Percentiles rank a stretch among this genome's conserved stretches.
Evolutionary conservation across 2,113 vertebrate species (phyloP).

Genomic region (Pyrgilauda ruficollis): DNA sequence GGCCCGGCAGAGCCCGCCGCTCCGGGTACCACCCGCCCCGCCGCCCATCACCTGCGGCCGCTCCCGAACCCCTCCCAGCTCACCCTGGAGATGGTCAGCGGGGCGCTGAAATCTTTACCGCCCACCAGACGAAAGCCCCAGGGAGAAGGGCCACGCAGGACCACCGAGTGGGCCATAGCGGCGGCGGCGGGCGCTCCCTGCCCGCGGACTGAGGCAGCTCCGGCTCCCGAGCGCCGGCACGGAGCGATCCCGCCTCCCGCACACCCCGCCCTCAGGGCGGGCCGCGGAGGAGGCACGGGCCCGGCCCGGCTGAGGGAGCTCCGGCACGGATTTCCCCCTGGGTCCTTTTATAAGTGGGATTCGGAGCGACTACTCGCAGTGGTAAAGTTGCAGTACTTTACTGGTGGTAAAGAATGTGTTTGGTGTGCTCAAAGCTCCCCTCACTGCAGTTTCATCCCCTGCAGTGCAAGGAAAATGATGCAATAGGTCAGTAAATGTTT

Average conservation of each 20-base stretch:
- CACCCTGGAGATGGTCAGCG: constrained; percentile 93
- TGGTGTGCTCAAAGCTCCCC: background rate
- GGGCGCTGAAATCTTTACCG: constrained; percentile 92
- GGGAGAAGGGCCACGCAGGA: constrained; percentile 88
- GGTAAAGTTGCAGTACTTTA: background rate
- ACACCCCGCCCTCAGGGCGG: background rate
- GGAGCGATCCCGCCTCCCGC: background rate
- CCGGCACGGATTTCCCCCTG: rapidly evolving
- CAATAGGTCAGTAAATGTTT: background rate
- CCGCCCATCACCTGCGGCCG: background rate
- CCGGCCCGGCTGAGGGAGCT: rapidly evolving
- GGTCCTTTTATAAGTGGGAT: rapidly evolving
- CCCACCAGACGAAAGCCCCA: constrained; percentile 96
- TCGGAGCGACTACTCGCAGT: rapidly evolving
- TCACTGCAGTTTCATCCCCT: rapidly evolving
- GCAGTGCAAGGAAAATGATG: background rate
- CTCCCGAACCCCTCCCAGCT: constrained; percentile 27
- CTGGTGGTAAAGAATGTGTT: rapidly evolving
- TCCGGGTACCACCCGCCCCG: background rate
- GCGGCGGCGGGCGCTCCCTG: background rate
- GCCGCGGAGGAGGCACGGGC: background rate
- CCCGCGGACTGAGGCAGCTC: background rate
- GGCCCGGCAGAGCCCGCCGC: no score
- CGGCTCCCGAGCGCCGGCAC: background rate
- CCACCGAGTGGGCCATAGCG: constrained; percentile 86